Evolutionary conservation across 2,113 vertebrate genomes (phyloP).

Genomic region (Xenus cinereus): DNA sequence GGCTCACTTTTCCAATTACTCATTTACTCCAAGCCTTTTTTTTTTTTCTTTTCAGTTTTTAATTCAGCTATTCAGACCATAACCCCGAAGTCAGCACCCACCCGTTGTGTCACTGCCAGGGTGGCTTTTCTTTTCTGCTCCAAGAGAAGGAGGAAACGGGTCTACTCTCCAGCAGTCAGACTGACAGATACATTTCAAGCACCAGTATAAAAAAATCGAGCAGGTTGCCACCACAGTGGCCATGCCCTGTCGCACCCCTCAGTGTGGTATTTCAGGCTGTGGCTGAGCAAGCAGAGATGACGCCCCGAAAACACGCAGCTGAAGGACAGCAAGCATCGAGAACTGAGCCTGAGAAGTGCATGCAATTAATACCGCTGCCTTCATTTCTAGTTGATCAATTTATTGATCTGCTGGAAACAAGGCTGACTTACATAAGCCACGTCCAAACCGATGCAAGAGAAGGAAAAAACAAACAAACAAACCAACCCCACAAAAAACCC

Average conservation of each 20-base stretch:
- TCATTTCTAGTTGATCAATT: not conserved
- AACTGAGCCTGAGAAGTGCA: not conserved
- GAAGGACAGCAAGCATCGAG: not conserved
- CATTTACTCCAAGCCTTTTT: not conserved
- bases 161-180: not conserved
- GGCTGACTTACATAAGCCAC: not conserved
- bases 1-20: not conserved
- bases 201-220: not conserved
- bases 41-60: not conserved
- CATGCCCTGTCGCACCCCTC: not conserved
- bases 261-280: not conserved
- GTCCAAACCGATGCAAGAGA: not conserved
- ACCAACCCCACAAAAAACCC: not conserved
- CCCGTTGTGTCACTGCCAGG: not conserved
- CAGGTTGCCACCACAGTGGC: accelerated
- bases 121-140: not conserved
- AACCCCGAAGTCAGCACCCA: not conserved
- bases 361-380: not conserved
- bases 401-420: not conserved
- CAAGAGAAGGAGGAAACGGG: not conserved
- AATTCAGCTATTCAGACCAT: not conserved
- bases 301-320: accelerated
- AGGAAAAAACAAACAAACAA: not conserved
- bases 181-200: accelerated
- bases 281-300: not conserved